phyloP scores from a whole-genome alignment of 2,888 invertebrate species.

The Erebia ligea region DNA sequence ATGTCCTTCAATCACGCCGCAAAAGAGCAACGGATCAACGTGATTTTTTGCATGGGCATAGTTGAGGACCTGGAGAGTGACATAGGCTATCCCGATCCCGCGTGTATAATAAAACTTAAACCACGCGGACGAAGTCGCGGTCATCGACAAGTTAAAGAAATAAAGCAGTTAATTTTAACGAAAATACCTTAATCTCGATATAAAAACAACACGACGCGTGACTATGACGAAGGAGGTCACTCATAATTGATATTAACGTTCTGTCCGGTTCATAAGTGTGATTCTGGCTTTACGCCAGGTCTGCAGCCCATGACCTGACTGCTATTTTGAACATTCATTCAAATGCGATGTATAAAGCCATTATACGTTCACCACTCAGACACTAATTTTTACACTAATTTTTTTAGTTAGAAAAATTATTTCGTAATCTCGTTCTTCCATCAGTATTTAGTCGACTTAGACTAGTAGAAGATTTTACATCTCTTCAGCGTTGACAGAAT shows the following conservation, averaged over 20 bases:
- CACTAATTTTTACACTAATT: too few species aligned
- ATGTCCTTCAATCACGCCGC: too few species aligned
- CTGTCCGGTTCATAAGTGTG: conserved; percentile 22
- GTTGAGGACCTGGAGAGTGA: too few species aligned
- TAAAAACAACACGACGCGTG: background rate
- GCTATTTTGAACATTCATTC: conserved; percentile 38
- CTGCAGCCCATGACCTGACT: conserved; percentile 29
- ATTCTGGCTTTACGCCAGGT: conserved; percentile 33
- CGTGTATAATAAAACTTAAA: too few species aligned
- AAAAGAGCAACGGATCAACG: too few species aligned
- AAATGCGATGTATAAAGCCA: conserved; percentile 18
- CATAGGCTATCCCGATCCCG: too few species aligned
- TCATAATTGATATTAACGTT: conserved; percentile 18
- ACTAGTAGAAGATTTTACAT: background rate
- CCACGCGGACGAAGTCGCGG: too few species aligned
- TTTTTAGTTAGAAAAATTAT: too few species aligned
- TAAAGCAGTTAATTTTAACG: background rate
- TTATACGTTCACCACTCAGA: background rate
- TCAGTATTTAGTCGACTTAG: too few species aligned
- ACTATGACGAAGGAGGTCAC: conserved; percentile 11
- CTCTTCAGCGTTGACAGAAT: background rate
- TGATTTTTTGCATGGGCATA: too few species aligned
- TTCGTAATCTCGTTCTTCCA: too few species aligned
- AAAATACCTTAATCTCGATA: conserved; percentile 9
- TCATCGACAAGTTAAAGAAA: too few species aligned